Evolutionary conservation across 2,888 invertebrate genomes (phyloP).

Genomic region (Siphlonurus alternatus): DNA sequence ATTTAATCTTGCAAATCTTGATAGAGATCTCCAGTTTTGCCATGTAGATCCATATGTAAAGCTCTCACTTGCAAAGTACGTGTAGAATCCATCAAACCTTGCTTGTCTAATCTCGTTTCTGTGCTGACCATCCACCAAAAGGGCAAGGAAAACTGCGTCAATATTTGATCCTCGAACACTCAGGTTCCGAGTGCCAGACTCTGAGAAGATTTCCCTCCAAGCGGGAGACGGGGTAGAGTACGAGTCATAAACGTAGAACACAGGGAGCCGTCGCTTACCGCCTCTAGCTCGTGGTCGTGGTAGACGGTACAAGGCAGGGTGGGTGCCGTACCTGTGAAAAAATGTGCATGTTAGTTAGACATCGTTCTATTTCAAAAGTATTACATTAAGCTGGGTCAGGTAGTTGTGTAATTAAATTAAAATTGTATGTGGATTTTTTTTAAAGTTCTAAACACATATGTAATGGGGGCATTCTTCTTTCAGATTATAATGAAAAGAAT

Average conservation of each 20-base stretch:
- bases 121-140: constrained; percentile 36
- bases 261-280: constrained; percentile 29
- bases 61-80: constrained; percentile 45
- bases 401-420: too few species aligned
- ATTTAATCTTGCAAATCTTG: constrained; percentile 36
- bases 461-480: too few species aligned
- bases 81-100: constrained; percentile 37
- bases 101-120: constrained; percentile 31
- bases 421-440: too few species aligned
- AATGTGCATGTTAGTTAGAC: constrained; percentile 11
- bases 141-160: constrained; percentile 41
- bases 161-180: constrained; percentile 34
- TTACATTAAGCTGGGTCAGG: too few species aligned
- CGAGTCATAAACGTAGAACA: constrained; percentile 47
- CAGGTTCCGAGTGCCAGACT: constrained; percentile 23
- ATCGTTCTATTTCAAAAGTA: neutral
- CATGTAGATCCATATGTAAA: constrained; percentile 44
- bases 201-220: constrained; percentile 33
- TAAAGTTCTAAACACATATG: too few species aligned
- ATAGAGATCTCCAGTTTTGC: constrained; percentile 23
- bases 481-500: too few species aligned
- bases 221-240: constrained; percentile 34
- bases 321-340: constrained; percentile 28
- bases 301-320: constrained; percentile 36
- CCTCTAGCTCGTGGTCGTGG: constrained; percentile 8